Conservation (phyloP, 2,888 invertebrate genomes). For the Harpalus rubripes region DNA sequence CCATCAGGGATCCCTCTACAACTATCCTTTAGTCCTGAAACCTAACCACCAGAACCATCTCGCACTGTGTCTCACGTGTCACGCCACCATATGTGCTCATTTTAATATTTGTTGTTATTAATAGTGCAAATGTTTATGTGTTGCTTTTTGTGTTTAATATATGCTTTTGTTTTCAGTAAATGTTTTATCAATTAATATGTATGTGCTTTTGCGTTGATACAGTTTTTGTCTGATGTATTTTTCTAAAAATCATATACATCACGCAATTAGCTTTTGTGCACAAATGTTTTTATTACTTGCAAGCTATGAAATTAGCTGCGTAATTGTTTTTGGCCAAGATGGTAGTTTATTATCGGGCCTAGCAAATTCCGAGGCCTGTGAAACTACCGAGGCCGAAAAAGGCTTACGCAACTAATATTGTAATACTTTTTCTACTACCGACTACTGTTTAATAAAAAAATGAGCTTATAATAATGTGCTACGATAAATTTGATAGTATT, state of each 20-base stretch:
- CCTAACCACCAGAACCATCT: conserved; percentile 58
- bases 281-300: neutral
- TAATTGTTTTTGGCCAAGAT: no score
- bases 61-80: conserved; percentile 66
- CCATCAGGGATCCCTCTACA: conserved; percentile 44
- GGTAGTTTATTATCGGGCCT: no score
- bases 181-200: conserved; percentile 45
- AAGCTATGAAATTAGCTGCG: neutral
- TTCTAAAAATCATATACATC: conserved; percentile 18
- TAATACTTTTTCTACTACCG: no score
- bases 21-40: neutral
- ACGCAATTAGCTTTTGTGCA: conserved; percentile 32
- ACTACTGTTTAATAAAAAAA: no score
- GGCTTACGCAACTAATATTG: no score
- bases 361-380: no score
- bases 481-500: no score
- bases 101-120: conserved; percentile 58
- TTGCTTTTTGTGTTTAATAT: conserved; percentile 60
- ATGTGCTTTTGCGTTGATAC: conserved; percentile 51
- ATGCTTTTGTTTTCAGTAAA: conserved; percentile 53
- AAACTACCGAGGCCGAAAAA: no score
- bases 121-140: conserved; percentile 56
- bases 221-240: conserved; percentile 23
- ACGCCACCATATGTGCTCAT: conserved; percentile 63
- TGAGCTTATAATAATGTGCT: no score